phyloP scores from a whole-genome alignment of 2,113 vertebrate species.

The Synodontis membranacea region DNA sequence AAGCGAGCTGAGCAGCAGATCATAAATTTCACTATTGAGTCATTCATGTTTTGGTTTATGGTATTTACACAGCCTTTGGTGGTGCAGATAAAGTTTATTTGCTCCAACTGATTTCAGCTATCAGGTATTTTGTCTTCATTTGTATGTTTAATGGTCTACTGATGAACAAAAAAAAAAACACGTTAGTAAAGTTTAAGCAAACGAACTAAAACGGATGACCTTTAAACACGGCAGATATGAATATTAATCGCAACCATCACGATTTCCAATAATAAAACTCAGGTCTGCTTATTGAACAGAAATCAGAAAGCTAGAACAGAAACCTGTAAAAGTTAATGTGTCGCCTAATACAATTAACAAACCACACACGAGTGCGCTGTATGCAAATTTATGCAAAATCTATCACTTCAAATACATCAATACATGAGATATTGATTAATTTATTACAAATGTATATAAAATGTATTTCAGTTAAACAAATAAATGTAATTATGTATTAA shows the following conservation, averaged over 20 bases:
- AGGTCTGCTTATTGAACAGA: neutral
- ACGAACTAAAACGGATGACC: neutral
- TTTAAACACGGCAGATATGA: neutral
- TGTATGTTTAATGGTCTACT: neutral
- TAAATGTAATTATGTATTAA: too few relatives aligned
- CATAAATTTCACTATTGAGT: conserved; percentile 42
- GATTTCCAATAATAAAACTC: too few relatives aligned
- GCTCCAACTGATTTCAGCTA: conserved; percentile 27
- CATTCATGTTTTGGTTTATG: conserved; percentile 38
- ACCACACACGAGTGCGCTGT: neutral
- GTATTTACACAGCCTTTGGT: conserved; percentile 40
- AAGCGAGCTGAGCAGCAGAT: conserved; percentile 28
- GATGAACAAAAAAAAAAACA: neutral
- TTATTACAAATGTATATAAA: too few relatives aligned
- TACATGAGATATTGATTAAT: too few relatives aligned
- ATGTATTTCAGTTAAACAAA: too few relatives aligned
- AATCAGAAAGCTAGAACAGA: neutral
- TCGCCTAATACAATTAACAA: neutral
- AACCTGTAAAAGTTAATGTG: neutral
- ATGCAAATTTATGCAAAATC: neutral
- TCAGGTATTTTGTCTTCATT: conserved; percentile 12
- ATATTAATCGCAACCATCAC: neutral
- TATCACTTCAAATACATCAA: too few relatives aligned
- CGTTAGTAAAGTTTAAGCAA: neutral
- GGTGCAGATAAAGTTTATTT: conserved; percentile 21